These are phyloP conservation scores for Microchirus variegatus DNA, from an alignment of 2,797 vertebrate genomes.

Conservation along the genomic window DNA sequence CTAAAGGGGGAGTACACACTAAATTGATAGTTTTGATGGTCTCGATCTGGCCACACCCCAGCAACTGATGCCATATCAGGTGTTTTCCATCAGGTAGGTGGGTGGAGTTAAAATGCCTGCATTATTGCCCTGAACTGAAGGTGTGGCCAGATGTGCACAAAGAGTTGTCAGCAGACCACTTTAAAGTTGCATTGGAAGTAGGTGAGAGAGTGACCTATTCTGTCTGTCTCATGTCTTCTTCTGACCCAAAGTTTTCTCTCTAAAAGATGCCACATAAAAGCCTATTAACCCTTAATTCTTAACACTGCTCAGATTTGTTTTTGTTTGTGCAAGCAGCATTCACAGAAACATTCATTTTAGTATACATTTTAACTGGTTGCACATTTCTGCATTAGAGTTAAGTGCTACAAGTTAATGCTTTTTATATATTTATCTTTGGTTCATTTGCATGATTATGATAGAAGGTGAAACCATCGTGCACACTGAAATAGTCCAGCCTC, in stretches of 20 bases:
- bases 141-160: constrained; percentile 1
- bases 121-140: background rate
- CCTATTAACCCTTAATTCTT: constrained; percentile 26
- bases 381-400: constrained; percentile 3
- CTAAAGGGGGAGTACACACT: background rate
- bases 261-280: constrained; percentile 19
- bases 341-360: background rate
- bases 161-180: too few species aligned
- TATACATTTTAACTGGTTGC: constrained; percentile 1
- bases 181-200: background rate
- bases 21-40: background rate
- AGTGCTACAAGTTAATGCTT: background rate
- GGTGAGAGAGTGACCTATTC: background rate
- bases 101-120: constrained; percentile 10
- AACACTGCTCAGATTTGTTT: too few species aligned
- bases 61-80: constrained; percentile 9
- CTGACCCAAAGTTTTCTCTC: background rate
- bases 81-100: constrained; percentile 12
- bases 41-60: constrained; percentile 1
- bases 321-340: constrained; percentile 15
- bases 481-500: background rate
- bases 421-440: background rate
- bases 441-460: constrained; percentile 16
- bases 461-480: constrained; percentile 2
- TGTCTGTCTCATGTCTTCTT: constrained; percentile 14